These are phyloP conservation scores for Corydoras sp. DNA, from an alignment of 2,113 vertebrate species.

Conservation along the genomic window DNA sequence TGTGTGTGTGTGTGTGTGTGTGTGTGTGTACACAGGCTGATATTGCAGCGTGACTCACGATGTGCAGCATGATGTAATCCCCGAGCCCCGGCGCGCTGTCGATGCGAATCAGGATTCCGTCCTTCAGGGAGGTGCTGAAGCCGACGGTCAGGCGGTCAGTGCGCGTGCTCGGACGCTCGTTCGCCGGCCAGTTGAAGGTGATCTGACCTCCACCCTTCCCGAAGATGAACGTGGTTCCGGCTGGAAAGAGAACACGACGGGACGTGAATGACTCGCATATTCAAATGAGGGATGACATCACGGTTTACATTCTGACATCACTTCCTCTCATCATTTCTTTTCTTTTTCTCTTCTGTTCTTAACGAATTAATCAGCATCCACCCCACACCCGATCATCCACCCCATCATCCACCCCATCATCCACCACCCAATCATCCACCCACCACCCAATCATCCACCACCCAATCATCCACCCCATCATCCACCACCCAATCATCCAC, in stretches of 20 bases:
- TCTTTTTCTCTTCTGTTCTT: too few relatives aligned
- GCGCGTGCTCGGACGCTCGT: slow-evolving; percentile 92
- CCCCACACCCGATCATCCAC: too few relatives aligned
- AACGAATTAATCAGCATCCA: too few relatives aligned
- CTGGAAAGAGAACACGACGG: slow-evolving; percentile 54
- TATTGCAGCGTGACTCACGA: slow-evolving; percentile 73
- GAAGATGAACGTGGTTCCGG: slow-evolving; percentile 95
- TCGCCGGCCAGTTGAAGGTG: slow-evolving; percentile 89
- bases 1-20: too few relatives aligned
- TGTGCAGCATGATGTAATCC: slow-evolving; percentile 95
- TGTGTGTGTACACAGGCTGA: too few relatives aligned
- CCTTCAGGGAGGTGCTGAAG: slow-evolving; percentile 81
- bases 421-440: too few relatives aligned
- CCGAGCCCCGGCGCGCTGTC: slow-evolving; percentile 93
- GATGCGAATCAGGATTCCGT: slow-evolving; percentile 90
- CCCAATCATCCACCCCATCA: too few relatives aligned
- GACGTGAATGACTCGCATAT: not conserved
- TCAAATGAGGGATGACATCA: not conserved
- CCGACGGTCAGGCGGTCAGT: slow-evolving; percentile 86
- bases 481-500: too few relatives aligned
- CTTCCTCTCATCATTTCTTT: too few relatives aligned
- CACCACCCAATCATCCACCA: too few relatives aligned
- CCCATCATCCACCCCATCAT: too few relatives aligned
- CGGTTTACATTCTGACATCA: too few relatives aligned
- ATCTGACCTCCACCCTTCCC: slow-evolving; percentile 95